phyloP scores from a whole-genome alignment of 1,140 invertebrate genomes.

The Drosophila guanche region DNA sequence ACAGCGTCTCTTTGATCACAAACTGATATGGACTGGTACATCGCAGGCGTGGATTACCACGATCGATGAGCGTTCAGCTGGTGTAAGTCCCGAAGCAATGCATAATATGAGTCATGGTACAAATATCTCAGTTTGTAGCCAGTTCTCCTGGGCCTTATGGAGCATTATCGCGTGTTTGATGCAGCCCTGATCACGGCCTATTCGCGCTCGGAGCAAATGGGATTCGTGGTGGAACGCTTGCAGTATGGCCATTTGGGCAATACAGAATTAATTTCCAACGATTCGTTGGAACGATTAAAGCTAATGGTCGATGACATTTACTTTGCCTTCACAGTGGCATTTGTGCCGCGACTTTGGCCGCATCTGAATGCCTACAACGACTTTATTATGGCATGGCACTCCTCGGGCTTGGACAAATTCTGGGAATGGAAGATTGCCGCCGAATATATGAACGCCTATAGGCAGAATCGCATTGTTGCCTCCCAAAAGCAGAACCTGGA shows the following conservation, averaged over 20 bases:
- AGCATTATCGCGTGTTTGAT: constrained; percentile 49
- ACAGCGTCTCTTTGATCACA: constrained; percentile 59
- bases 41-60: constrained; percentile 61
- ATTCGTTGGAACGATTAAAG: constrained; percentile 63
- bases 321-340: constrained; percentile 47
- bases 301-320: constrained; percentile 78
- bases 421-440: constrained; percentile 77
- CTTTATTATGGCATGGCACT: constrained; percentile 63
- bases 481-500: constrained; percentile 56
- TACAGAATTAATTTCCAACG: constrained; percentile 55
- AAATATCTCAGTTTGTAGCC: constrained; percentile 38
- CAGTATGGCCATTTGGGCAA: constrained; percentile 73
- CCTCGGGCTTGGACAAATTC: constrained; percentile 69
- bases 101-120: background rate
- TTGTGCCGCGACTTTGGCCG: constrained; percentile 71
- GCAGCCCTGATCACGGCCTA: constrained; percentile 37
- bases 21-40: constrained; percentile 63
- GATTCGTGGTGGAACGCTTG: constrained; percentile 70
- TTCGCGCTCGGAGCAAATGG: constrained; percentile 68
- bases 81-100: constrained; percentile 40
- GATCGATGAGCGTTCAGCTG: constrained; percentile 36
- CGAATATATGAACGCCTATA: constrained; percentile 60
- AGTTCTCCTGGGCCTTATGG: constrained; percentile 42
- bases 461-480: constrained; percentile 67
- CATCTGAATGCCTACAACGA: constrained; percentile 57